Conservation (phyloP, 2,797 vertebrate species). For the Cynopterus sphinx region DNA sequence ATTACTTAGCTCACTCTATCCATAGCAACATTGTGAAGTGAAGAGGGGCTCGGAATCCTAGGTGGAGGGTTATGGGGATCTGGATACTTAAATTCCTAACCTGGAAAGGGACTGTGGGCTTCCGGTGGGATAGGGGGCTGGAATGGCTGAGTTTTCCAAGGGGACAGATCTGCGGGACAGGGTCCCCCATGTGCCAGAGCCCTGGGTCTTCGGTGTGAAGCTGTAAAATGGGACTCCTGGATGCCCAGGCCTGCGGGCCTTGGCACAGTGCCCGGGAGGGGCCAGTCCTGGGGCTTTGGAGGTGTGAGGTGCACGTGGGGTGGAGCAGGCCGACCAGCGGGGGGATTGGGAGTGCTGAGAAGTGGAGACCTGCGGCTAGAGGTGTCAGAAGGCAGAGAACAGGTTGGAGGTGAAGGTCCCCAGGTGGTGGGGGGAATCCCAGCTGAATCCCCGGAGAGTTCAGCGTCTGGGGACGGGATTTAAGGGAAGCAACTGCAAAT, state of each 20-base stretch:
- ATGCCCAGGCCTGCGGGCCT: slow-evolving; percentile 33
- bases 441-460: neutral
- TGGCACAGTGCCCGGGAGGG: slow-evolving; percentile 60
- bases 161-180: neutral
- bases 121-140: neutral
- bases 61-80: neutral
- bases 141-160: neutral
- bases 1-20: neutral
- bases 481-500: neutral
- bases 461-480: neutral
- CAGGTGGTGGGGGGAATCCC: neutral
- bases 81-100: neutral
- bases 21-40: neutral
- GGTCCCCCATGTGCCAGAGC: neutral
- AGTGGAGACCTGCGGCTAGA: neutral
- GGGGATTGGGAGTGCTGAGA: neutral
- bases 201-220: slow-evolving; percentile 37
- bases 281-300: slow-evolving; percentile 40
- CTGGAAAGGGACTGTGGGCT: neutral
- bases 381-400: neutral
- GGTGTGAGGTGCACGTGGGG: slow-evolving; percentile 50
- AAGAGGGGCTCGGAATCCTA: neutral
- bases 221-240: slow-evolving; percentile 22
- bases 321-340: neutral
- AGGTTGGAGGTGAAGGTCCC: neutral